A percentile compares a stretch with the other conserved stretches of the same genome.
phyloP scores from a whole-genome alignment of 2,113 vertebrate genomes.

The Agapornis roseicollis region DNA sequence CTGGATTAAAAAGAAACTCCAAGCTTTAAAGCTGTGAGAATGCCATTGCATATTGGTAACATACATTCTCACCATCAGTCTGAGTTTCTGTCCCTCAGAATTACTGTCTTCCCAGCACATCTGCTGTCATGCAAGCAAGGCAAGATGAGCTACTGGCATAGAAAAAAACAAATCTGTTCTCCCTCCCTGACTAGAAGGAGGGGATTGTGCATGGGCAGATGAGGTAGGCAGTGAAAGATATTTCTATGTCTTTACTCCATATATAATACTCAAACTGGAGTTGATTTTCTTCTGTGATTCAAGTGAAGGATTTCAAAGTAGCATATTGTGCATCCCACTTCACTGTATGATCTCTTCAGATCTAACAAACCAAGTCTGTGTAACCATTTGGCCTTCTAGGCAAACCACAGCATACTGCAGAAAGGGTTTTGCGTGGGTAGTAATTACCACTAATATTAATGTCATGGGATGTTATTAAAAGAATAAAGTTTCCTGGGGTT shows the following conservation, averaged over 20 bases:
- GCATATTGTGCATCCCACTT: background rate
- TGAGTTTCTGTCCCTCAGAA: background rate
- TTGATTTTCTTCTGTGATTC: background rate
- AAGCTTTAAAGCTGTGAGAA: background rate
- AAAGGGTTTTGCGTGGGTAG: background rate
- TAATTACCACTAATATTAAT: background rate
- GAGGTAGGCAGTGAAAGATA: background rate
- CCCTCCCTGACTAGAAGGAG: background rate
- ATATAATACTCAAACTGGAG: background rate
- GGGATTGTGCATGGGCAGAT: background rate
- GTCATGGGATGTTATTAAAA: background rate
- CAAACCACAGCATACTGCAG: background rate
- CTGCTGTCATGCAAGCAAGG: background rate
- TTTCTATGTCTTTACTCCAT: background rate
- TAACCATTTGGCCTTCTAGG: background rate
- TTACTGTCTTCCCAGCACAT: background rate
- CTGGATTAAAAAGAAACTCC: background rate
- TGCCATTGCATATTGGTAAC: background rate
- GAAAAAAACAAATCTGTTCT: background rate
- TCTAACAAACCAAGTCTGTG: background rate
- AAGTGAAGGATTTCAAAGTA: background rate
- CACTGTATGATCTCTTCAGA: background rate
- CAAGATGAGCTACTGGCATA: background rate
- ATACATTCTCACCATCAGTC: background rate
- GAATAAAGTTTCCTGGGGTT: background rate